Base-by-base conservation (phyloP, 2,113 vertebrate species). In the Melanotaenia duboulayi region DNA sequence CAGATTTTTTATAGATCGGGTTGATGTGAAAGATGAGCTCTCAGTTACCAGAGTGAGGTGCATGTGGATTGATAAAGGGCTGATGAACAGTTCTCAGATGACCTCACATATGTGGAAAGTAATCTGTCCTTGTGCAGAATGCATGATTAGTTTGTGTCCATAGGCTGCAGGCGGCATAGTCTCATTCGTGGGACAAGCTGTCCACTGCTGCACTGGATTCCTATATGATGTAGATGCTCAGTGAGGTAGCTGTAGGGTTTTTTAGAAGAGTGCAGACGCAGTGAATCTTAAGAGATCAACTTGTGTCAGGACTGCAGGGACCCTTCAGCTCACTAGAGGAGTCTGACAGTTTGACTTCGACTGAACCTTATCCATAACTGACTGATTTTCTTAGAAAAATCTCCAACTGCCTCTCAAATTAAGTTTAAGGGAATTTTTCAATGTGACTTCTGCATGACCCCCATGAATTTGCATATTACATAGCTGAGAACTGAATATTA, bases 401-500 rank as follows among this genome's bases (percentile, higher is more conserved):
- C 81, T 85, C 76, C 54, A 78, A 86, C 85, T 74, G 88, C 85
- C 75, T 88, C 77, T 86, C 72, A 91, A 91, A 87, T 91, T 80
- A 90, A 90, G 81, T 91, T 90, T 76, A 87, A 82, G 81, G 76
- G 54, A 64, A 81, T 87, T 82, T 87, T 75, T 72, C 74, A 59
- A 37, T 44, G 74, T 92, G 90, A 92, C 92, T 93, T 89, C 67
- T 91, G 64, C 74, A 67, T 93, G 90, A 93, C 92, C 92, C 88
- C 88, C 10, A 17, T 61, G 44, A 82, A 94, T 94, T 91, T 87
- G 90, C 91, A 93, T 93, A 92, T 94, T 91, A 91, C 90, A 92
- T 91, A 75, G 84, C 89, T 87, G 88, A 84, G 91, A 92, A 91
- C 83, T 86, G 90, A 92, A 92, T 92, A 91, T 92, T 92, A 93